Percentiles rank a stretch among this genome's conserved stretches.
These are phyloP conservation scores for Phortica variegata DNA, from an alignment of 1,140 invertebrate genomes.

Conservation along the genomic window DNA sequence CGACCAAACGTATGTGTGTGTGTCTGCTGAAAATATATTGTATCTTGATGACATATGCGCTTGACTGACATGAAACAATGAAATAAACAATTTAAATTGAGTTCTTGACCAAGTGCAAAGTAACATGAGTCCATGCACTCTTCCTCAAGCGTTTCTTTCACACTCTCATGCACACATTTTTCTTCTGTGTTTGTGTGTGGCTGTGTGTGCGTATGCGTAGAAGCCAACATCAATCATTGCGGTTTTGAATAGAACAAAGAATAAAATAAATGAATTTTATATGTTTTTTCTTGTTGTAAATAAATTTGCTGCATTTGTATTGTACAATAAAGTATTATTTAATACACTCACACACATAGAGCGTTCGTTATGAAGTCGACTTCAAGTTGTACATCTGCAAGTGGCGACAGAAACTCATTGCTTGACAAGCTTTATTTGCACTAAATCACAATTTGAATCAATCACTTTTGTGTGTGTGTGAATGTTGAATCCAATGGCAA, in stretches of 20 bases:
- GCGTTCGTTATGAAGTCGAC: too few species aligned
- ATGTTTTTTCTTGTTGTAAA: too few species aligned
- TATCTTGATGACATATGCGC: slow-evolving; percentile 23
- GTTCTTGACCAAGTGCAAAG: slow-evolving; percentile 32
- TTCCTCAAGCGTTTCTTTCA: not conserved
- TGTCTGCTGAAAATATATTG: slow-evolving; percentile 27
- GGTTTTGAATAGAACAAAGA: slow-evolving; percentile 34
- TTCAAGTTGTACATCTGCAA: too few species aligned
- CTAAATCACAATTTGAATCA: too few species aligned
- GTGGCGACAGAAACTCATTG: too few species aligned
- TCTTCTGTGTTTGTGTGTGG: slow-evolving; percentile 14
- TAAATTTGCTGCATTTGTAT: too few species aligned
- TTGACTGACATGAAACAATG: slow-evolving; percentile 22
- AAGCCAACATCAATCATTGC: slow-evolving; percentile 49
- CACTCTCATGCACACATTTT: not conserved
- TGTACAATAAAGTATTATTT: too few species aligned
- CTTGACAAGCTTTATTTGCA: too few species aligned
- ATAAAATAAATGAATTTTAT: slow-evolving; percentile 27
- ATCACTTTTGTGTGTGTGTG: too few species aligned
- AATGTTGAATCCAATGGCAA: too few species aligned
- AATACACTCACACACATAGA: too few species aligned
- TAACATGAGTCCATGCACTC: slow-evolving; percentile 1
- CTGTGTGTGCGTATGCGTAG: slow-evolving; percentile 45
- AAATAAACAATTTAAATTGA: slow-evolving; percentile 47
- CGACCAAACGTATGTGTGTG: too few species aligned